A percentile compares a stretch with the other conserved stretches of the same genome.
Conservation (phyloP, 2,888 invertebrate species). For the Junonia oenone region DNA sequence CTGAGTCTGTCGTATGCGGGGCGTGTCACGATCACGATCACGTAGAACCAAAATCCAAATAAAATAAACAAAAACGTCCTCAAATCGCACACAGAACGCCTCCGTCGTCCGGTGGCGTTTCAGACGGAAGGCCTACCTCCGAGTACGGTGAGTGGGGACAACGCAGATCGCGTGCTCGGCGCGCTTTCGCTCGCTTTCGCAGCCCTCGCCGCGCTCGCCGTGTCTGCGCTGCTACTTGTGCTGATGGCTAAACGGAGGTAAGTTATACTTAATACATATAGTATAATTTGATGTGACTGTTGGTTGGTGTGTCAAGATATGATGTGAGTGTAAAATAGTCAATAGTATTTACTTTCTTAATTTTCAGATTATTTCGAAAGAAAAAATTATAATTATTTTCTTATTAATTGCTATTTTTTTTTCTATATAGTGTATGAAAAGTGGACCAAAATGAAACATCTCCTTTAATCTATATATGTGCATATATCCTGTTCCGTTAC, state of each 20-base stretch:
- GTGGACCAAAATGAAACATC: too few species aligned
- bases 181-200: slow-evolving; percentile 70
- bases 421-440: too few species aligned
- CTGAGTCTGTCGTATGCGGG: too few species aligned
- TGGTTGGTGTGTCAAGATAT: too few species aligned
- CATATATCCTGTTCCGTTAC: too few species aligned
- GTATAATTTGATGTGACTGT: background rate
- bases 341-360: too few species aligned
- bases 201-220: slow-evolving; percentile 63
- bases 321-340: too few species aligned
- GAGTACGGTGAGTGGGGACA: slow-evolving; percentile 46
- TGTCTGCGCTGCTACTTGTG: slow-evolving; percentile 62
- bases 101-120: slow-evolving; percentile 65
- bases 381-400: too few species aligned
- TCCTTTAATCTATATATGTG: too few species aligned
- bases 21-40: too few species aligned
- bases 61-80: background rate
- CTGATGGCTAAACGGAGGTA: slow-evolving; percentile 62
- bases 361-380: too few species aligned
- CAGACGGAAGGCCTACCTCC: slow-evolving; percentile 52
- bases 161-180: slow-evolving; percentile 63
- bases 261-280: background rate
- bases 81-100: slow-evolving; percentile 46
- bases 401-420: too few species aligned
- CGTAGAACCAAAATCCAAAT: background rate